Percentiles rank a stretch among this genome's conserved stretches.
Evolutionary conservation across 2,113 vertebrate genomes (phyloP).

Genomic region (zebrafish (Danio rerio)): GRCz12tu NC_133198.1:21031001-21031500

Average conservation of each 20-base stretch:
- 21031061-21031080: not conserved
- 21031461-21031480: not conserved
- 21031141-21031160: not conserved
- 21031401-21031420: slow-evolving; percentile 63
- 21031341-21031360: slow-evolving; percentile 15
- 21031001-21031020: not conserved
- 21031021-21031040: not conserved
- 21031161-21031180: not conserved
- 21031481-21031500: not conserved
- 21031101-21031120: not conserved
- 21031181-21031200: not conserved
- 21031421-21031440: slow-evolving; percentile 54
- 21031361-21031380: not conserved
- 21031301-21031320: slow-evolving; percentile 45
- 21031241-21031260: not conserved
- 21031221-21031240: not conserved
- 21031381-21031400: not conserved
- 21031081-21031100: not conserved
- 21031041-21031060: not conserved
- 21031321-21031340: slow-evolving; percentile 49
- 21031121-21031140: slow-evolving; percentile 40
- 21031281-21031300: slow-evolving; percentile 2
- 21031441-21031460: not conserved
- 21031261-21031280: not conserved
- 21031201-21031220: not conserved